Percentiles rank a stretch among this genome's conserved stretches.
Evolutionary conservation across 64 coral and sea anemone genomes (phyloP).

Genomic region (Porites australiensis): DNA sequence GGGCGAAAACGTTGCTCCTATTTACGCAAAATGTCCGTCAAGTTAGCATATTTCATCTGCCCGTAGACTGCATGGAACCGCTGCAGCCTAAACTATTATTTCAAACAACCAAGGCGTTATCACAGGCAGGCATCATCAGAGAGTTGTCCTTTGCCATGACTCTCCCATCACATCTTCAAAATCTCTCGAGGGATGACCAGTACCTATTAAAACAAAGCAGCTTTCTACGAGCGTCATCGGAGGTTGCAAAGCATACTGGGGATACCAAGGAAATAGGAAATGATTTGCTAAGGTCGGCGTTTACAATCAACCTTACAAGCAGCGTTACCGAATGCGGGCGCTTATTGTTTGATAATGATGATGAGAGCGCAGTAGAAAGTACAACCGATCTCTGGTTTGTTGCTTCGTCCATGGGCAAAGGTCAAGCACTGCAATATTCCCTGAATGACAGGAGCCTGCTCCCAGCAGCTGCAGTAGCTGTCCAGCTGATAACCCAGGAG

Average conservation of each 20-base stretch:
- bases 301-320: too few species aligned
- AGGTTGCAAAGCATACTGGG: too few species aligned
- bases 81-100: constrained; percentile 56
- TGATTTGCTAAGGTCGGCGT: too few species aligned
- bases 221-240: constrained; percentile 63
- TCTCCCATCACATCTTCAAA: too few species aligned
- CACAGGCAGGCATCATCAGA: too few species aligned
- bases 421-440: constrained; percentile 14
- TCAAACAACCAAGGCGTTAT: constrained; percentile 25
- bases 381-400: constrained; percentile 28
- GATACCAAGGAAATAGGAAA: too few species aligned
- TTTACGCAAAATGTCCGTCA: constrained; percentile 75
- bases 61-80: constrained; percentile 27
- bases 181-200: not conserved
- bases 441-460: constrained; percentile 30
- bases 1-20: constrained; percentile 59
- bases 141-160: too few species aligned
- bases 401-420: constrained; percentile 38
- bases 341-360: too few species aligned
- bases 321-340: too few species aligned
- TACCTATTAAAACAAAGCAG: constrained; percentile 55
- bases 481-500: constrained; percentile 1
- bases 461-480: constrained; percentile 68
- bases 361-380: too few species aligned
- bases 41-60: constrained; percentile 62